Evolutionary conservation across 2,797 vertebrate genomes (phyloP).

Genomic region (Apodemus agrarius): DNA sequence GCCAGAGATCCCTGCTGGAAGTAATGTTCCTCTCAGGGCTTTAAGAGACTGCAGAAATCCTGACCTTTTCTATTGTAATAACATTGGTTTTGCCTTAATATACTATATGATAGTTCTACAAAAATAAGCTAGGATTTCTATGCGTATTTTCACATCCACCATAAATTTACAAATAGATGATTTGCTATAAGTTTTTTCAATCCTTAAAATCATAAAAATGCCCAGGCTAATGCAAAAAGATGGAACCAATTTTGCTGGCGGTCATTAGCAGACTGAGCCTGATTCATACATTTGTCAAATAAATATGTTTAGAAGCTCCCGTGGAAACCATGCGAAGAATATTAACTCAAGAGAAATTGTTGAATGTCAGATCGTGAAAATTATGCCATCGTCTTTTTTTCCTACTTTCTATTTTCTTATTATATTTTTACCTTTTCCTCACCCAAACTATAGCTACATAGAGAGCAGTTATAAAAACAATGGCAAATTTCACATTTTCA

Average conservation of each 20-base stretch:
- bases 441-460: background rate
- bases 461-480: background rate
- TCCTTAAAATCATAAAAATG: constrained; percentile 66
- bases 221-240: constrained; percentile 68
- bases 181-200: constrained; percentile 57
- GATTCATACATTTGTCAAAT: constrained; percentile 45
- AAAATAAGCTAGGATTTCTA: constrained; percentile 74
- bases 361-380: constrained; percentile 13
- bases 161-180: constrained; percentile 52
- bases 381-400: background rate
- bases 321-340: background rate
- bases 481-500: constrained; percentile 36
- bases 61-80: constrained; percentile 66
- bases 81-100: constrained; percentile 74
- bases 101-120: constrained; percentile 61
- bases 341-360: constrained; percentile 48
- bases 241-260: constrained; percentile 56
- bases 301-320: constrained; percentile 52
- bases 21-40: constrained; percentile 43
- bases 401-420: background rate
- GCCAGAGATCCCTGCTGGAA: constrained; percentile 21
- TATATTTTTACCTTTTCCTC: background rate
- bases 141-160: constrained; percentile 70
- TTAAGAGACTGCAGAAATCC: constrained; percentile 62
- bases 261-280: constrained; percentile 52